Evolutionary conservation across 1,140 invertebrate species (phyloP).

Genomic region (Drosophila paulistorum): DNA sequence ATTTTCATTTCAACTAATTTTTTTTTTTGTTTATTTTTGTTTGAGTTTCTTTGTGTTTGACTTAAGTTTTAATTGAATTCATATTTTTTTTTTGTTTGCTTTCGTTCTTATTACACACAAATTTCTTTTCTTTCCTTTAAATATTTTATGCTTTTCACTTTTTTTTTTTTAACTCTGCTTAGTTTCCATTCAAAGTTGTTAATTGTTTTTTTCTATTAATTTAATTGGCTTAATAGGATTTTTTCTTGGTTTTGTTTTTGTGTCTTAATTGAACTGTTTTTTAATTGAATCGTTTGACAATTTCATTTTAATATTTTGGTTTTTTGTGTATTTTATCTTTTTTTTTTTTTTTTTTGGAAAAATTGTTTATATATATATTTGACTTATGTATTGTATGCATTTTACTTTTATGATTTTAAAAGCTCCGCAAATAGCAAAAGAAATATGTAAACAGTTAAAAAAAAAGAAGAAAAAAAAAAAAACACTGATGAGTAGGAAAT

Average conservation of each 20-base stretch:
- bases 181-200: constrained; percentile 36
- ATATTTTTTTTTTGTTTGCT: background rate
- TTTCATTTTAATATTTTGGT: constrained; percentile 27
- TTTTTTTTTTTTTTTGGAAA: constrained; percentile 11
- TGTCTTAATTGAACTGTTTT: constrained; percentile 23
- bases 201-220: constrained; percentile 53
- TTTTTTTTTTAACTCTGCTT: constrained; percentile 27
- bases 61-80: constrained; percentile 6
- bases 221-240: constrained; percentile 80
- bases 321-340: background rate
- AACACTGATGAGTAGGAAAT: constrained; percentile 51
- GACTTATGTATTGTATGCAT: constrained; percentile 12
- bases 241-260: constrained; percentile 47
- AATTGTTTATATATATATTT: constrained; percentile 15
- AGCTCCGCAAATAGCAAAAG: constrained; percentile 63
- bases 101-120: constrained; percentile 9
- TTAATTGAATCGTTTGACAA: constrained; percentile 77
- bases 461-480: constrained; percentile 34
- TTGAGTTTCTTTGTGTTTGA: constrained; percentile 11
- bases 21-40: constrained; percentile 3
- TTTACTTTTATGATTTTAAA: constrained; percentile 39
- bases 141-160: background rate
- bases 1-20: constrained; percentile 14
- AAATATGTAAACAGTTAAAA: constrained; percentile 46
- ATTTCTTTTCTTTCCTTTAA: background rate